These are phyloP conservation scores for Saccopteryx leptura DNA, from an alignment of 2,113 vertebrate genomes.

Conservation along the genomic window DNA sequence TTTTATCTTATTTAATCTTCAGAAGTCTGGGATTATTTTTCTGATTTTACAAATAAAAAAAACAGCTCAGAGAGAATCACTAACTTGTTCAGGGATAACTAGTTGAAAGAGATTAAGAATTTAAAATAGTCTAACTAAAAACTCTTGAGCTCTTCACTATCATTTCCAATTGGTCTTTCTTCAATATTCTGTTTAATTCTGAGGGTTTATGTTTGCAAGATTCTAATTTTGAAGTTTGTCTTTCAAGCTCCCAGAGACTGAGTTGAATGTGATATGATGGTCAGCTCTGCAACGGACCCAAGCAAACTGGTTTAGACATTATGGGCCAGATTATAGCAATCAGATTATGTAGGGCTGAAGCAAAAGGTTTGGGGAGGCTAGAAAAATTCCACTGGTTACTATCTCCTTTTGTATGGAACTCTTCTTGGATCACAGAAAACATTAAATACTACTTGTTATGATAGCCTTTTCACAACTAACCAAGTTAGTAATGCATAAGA, in stretches of 20 bases:
- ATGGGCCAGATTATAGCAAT: not conserved
- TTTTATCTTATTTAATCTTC: not conserved
- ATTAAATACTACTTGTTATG: not conserved
- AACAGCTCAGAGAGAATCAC: constrained; percentile 8
- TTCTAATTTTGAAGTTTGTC: not conserved
- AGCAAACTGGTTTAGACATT: not conserved
- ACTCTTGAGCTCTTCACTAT: not conserved
- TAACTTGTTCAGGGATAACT: not conserved
- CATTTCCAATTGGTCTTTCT: not conserved
- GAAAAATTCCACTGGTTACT: not conserved
- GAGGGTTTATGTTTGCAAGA: not conserved
- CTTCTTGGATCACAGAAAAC: not conserved
- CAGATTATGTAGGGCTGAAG: not conserved
- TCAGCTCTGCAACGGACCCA: not conserved
- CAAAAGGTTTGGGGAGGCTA: not conserved
- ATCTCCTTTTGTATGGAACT: not conserved
- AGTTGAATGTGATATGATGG: not conserved
- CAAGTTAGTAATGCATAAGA: not conserved
- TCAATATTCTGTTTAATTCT: not conserved
- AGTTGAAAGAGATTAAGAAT: constrained; percentile 12
- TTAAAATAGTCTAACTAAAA: constrained; percentile 29
- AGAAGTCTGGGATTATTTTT: constrained; percentile 33
- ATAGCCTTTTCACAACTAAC: not conserved
- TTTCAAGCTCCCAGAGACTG: not conserved
- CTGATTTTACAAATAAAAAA: not conserved